These are phyloP conservation scores for Aspiorhynchus laticeps DNA, from an alignment of 2,113 vertebrate genomes.

Conservation along the genomic window DNA sequence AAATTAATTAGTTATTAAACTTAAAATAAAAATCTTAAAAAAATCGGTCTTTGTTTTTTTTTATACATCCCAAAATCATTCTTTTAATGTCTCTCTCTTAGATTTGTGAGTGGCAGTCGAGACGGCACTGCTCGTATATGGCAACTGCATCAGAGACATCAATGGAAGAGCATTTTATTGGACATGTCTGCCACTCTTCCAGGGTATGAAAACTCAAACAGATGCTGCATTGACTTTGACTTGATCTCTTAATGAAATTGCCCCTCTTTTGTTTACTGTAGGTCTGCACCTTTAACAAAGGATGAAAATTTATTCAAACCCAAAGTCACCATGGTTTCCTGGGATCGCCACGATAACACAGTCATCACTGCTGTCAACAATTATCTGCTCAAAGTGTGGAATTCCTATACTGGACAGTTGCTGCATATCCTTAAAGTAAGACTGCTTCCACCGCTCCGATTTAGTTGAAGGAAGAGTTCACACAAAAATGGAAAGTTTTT, in stretches of 20 bases:
- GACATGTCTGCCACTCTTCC: constrained; percentile 90
- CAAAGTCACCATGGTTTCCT: constrained; percentile 98
- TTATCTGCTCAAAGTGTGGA: constrained; percentile 97
- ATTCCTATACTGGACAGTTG: constrained; percentile 90
- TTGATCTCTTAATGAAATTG: neutral
- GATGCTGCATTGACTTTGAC: neutral
- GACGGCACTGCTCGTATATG: constrained; percentile 95
- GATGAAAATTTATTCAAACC: constrained; percentile 92
- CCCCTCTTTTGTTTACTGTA: constrained; percentile 39
- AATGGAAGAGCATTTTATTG: constrained; percentile 89
- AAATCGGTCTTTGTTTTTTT: too few species aligned
- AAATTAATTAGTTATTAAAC: neutral
- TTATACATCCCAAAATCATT: too few species aligned
- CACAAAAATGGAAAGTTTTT: too few species aligned
- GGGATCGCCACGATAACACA: constrained; percentile 92
- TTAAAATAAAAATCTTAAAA: too few species aligned
- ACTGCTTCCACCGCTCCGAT: neutral
- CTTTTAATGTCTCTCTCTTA: constrained; percentile 54
- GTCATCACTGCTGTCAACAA: constrained; percentile 97
- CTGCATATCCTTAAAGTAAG: constrained; percentile 91
- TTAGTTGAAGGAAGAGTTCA: neutral
- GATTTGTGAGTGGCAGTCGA: constrained; percentile 96
- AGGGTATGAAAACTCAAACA: constrained; percentile 71
- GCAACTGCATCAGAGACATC: constrained; percentile 85
- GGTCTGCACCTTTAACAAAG: constrained; percentile 72